These are phyloP conservation scores for Diadromus collaris DNA, from an alignment of 2,888 invertebrate species.

Conservation along the genomic window DNA sequence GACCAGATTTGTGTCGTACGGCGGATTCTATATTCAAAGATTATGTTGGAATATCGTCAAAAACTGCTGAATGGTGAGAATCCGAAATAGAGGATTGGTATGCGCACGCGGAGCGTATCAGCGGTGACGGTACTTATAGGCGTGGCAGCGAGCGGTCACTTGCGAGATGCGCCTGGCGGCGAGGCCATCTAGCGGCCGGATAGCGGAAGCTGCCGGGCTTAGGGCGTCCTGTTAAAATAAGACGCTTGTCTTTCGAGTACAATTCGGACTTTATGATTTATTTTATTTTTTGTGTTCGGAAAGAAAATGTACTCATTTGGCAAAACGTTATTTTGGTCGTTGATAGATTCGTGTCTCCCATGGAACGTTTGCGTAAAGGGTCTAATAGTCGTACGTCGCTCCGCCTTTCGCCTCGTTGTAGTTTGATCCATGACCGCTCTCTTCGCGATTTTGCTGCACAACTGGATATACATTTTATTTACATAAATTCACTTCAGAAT, in stretches of 20 bases:
- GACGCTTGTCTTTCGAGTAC: background rate
- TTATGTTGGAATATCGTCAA: too few species aligned
- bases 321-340: background rate
- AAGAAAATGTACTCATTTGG: background rate
- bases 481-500: slow-evolving; percentile 37
- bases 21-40: too few species aligned
- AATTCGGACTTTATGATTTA: background rate
- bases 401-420: background rate
- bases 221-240: background rate
- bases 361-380: background rate
- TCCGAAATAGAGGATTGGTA: background rate
- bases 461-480: slow-evolving; percentile 36
- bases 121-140: background rate
- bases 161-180: background rate
- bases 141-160: background rate
- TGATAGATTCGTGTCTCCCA: background rate
- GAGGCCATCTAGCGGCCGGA: slow-evolving; percentile 3
- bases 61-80: background rate
- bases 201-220: background rate
- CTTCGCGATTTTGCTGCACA: background rate
- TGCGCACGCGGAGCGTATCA: background rate
- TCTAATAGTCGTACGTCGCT: background rate
- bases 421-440: background rate
- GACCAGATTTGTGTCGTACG: background rate
- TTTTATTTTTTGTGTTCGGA: background rate